phyloP scores from a whole-genome alignment of 2,888 invertebrate species.

The Scaptomyza cyrtandrae region DNA sequence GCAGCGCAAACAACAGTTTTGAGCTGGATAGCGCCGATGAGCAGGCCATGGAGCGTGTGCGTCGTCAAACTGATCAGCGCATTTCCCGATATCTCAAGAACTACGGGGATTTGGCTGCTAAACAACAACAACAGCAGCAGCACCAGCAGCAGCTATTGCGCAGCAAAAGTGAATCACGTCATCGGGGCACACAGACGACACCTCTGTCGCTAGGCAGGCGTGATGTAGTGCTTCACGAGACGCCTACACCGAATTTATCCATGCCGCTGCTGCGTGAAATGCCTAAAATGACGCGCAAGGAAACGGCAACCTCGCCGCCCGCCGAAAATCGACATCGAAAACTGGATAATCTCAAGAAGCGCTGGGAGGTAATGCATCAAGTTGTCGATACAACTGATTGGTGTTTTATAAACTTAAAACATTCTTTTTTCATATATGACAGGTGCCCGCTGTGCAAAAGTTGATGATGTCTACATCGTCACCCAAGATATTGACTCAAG shows the following conservation, averaged over 20 bases:
- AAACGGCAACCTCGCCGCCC: conserved; percentile 41
- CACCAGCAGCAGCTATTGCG: conserved; percentile 45
- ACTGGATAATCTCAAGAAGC: conserved; percentile 84
- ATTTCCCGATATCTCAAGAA: conserved; percentile 82
- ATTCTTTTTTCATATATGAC: conserved; percentile 23
- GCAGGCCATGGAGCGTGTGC: conserved; percentile 74
- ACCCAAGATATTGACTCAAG: conserved; percentile 87
- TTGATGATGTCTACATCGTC: conserved; percentile 77
- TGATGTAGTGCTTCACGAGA: conserved; percentile 77
- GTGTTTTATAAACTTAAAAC: background rate
- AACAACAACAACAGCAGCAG: conserved; percentile 39
- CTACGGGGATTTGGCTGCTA: conserved; percentile 80
- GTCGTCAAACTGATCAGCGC: conserved; percentile 77
- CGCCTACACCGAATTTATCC: conserved; percentile 85
- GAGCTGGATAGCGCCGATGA: conserved; percentile 72
- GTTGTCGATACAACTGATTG: conserved; percentile 8
- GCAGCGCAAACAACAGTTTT: conserved; percentile 64
- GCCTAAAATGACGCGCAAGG: conserved; percentile 82
- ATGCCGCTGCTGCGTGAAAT: conserved; percentile 88
- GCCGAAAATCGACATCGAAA: conserved; percentile 49
- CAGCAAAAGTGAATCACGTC: conserved; percentile 72
- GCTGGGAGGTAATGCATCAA: conserved; percentile 85
- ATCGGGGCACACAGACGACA: conserved; percentile 82
- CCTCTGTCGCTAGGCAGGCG: conserved; percentile 70
- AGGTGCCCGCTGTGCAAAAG: conserved; percentile 88